Evolutionary conservation across 1,140 invertebrate genomes (phyloP).

Genomic region (Stratiolaelaps scimitus): DNA sequence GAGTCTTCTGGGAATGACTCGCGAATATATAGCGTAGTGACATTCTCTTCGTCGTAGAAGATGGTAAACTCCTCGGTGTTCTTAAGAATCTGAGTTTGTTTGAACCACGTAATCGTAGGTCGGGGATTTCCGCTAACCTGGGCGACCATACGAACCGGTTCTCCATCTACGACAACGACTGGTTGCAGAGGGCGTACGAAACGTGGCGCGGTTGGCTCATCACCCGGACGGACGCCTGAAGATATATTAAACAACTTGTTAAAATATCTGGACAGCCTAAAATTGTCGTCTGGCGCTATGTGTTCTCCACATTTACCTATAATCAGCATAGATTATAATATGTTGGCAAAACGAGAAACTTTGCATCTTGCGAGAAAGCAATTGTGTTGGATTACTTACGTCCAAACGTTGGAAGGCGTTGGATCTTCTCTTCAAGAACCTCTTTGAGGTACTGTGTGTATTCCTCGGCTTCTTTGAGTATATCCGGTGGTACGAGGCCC

Average conservation of each 20-base stretch:
- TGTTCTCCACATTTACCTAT: no score
- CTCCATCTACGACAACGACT: slow-evolving; percentile 66
- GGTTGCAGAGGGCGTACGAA: slow-evolving; percentile 73
- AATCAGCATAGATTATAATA: no score
- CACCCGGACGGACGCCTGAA: slow-evolving; percentile 60
- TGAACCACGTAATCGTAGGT: slow-evolving; percentile 87
- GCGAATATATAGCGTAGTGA: slow-evolving; percentile 76
- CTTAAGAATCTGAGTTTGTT: slow-evolving; percentile 79
- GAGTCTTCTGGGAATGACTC: slow-evolving; percentile 96
- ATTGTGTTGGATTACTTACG: slow-evolving; percentile 51
- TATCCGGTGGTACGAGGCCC: slow-evolving; percentile 79
- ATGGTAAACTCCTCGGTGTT: slow-evolving; percentile 74
- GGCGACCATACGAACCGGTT: slow-evolving; percentile 68
- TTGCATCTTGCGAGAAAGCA: no score
- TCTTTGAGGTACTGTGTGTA: slow-evolving; percentile 70
- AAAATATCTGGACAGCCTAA: no score
- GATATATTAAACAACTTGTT: slow-evolving; percentile 35
- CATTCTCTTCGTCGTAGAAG: slow-evolving; percentile 80
- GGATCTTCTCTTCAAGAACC: slow-evolving; percentile 76
- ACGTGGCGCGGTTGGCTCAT: slow-evolving; percentile 61
- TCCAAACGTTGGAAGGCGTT: slow-evolving; percentile 76
- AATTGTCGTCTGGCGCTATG: no score
- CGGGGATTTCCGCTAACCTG: slow-evolving; percentile 74
- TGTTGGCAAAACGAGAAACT: no score
- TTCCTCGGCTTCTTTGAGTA: slow-evolving; percentile 63